These are phyloP conservation scores for Brachionus plicatilis DNA, from an alignment of 1,140 invertebrate genomes.

Conservation along the genomic window DNA sequence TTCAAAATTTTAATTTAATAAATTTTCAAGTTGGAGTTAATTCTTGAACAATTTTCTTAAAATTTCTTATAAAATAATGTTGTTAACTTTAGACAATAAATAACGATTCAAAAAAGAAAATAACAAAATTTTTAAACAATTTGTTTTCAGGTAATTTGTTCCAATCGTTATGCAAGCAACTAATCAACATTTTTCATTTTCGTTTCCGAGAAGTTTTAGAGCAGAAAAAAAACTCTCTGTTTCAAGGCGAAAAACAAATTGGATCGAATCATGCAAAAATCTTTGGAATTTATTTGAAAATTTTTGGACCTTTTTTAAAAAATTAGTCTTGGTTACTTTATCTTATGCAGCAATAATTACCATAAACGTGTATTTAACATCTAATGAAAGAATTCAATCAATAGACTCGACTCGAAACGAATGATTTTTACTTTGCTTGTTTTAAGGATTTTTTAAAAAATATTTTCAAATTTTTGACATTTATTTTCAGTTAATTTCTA, in stretches of 20 bases:
- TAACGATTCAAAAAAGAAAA: neutral
- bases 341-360: constrained; percentile 15
- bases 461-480: neutral
- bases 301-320: constrained; percentile 11
- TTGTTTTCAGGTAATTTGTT: neutral
- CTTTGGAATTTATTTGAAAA: constrained; percentile 23
- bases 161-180: neutral
- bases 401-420: neutral
- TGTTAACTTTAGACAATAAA: neutral
- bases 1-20: neutral
- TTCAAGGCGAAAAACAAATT: neutral
- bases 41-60: neutral
- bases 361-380: neutral
- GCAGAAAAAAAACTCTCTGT: neutral
- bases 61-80: neutral
- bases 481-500: too few relatives aligned
- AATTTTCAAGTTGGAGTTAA: neutral
- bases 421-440: neutral
- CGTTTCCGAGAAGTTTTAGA: neutral
- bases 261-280: neutral
- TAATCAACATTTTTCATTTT: neutral
- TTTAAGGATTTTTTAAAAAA: too few relatives aligned
- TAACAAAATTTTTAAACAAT: neutral
- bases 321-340: neutral
- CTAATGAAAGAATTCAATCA: neutral